Conservation (phyloP, 2,797 vertebrate genomes). For the Alouatta caraya region DNA sequence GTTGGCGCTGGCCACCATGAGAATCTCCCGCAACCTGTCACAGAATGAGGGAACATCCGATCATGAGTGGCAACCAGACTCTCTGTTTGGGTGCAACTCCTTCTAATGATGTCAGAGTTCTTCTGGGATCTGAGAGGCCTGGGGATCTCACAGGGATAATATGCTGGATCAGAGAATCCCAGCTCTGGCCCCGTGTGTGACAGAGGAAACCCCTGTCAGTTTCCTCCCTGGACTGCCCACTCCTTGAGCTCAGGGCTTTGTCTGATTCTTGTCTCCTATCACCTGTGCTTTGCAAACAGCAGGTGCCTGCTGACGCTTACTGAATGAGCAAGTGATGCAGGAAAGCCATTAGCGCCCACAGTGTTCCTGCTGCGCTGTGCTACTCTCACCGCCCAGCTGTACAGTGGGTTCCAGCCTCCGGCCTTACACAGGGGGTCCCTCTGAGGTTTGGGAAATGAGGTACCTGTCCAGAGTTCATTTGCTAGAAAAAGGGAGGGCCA, state of each 20-base stretch:
- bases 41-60: neutral
- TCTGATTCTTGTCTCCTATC: neutral
- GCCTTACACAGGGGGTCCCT: neutral
- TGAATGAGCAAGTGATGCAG: fast-evolving
- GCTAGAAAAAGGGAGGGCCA: neutral
- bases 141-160: neutral
- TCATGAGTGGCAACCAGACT: neutral
- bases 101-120: neutral
- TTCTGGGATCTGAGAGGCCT: neutral
- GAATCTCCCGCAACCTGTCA: slow-evolving; percentile 93
- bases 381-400: neutral
- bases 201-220: neutral
- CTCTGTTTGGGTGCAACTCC: neutral
- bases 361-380: neutral
- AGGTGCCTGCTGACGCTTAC: neutral
- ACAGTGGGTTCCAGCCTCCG: neutral
- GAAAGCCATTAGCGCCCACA: neutral
- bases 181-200: neutral
- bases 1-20: slow-evolving; percentile 93
- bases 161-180: neutral
- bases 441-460: neutral
- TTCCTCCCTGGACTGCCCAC: neutral
- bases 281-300: neutral
- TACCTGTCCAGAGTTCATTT: neutral
- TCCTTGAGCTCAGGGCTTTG: neutral